phyloP scores from a whole-genome alignment of 2,113 vertebrate genomes.

The Actenoides lindsayi region DNA sequence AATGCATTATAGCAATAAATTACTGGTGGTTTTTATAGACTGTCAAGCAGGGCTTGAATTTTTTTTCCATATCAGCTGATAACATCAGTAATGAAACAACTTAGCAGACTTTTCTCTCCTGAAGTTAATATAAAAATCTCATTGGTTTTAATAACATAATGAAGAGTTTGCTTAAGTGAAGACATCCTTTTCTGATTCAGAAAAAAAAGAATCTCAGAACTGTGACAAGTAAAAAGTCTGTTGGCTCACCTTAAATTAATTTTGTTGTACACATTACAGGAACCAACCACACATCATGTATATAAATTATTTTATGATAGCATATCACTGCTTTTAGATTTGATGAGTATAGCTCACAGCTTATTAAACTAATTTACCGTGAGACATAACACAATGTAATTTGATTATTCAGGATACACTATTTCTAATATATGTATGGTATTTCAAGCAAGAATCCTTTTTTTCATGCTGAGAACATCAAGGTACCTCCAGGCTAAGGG shows the following conservation, averaged over 20 bases:
- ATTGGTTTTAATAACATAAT: too few species aligned
- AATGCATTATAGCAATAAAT: slow-evolving; percentile 5
- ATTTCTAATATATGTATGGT: background rate
- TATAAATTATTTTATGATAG: background rate
- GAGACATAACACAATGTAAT: background rate
- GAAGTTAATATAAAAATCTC: too few species aligned
- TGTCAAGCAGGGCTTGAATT: background rate
- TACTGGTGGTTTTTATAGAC: background rate
- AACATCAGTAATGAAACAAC: background rate
- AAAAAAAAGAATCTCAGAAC: background rate
- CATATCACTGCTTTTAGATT: background rate
- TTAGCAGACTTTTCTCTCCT: background rate
- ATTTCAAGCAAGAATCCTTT: background rate
- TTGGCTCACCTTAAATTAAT: background rate
- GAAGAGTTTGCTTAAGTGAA: background rate
- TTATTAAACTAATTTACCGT: background rate
- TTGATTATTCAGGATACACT: background rate
- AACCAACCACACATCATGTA: background rate
- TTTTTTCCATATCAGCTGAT: background rate
- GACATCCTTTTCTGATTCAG: background rate
- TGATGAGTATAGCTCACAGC: background rate
- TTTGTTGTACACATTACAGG: background rate
- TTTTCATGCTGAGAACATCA: background rate
- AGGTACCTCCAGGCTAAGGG: background rate
- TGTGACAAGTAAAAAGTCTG: background rate